Evolutionary conservation across 2,797 vertebrate genomes (phyloP), one percentile per base, ranked within the genome.

Genomic region (Orientallactaga sibirica): DNA sequence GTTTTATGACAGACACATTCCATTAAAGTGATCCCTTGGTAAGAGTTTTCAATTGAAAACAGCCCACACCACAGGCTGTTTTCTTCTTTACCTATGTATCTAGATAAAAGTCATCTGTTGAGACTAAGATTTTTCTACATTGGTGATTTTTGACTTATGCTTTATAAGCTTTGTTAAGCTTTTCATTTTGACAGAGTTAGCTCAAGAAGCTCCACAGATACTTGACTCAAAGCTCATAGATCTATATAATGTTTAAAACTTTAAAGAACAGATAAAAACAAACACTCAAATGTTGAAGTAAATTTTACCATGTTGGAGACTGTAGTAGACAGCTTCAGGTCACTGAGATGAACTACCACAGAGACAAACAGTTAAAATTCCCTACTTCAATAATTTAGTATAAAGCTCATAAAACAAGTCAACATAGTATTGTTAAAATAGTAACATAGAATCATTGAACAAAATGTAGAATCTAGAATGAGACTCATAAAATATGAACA

Each of bases 21-120:
- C 70, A 9, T 52, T 71, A 68, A 7, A 81, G 62, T 7, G 9
- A 76, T 19, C 25, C 24, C 15, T 48, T 37, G 7, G 15, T 70
- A 76, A 84, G 80, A n/a, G 11, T 88, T 67, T 64, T 74, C 67
- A 25, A 15, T 29, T 70, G 29, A 43, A 94, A 94, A 79, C 10
- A 83, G 18, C 16, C 27, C 68, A 88, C 2, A 33, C 18, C 15
- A 18, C 4, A 67, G 4, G 3, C 7, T 33, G 10, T 1, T 74
- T 89, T 22, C 22, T 86, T 64, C 15, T 22, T 64, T 81, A 71
- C 43, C n/a, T 70, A 20, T 80, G 20, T 73, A 2, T 18, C 67
- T 81, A 68, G 80, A 73, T 92, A 55, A 94, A 90, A 90, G 8
- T 52, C 4, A n/a, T 81, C 8, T 66, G 22, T 27, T 66, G 24